These are phyloP conservation scores for Drosophila atripex DNA, from an alignment of 2,888 invertebrate species.

Conservation along the genomic window DNA sequence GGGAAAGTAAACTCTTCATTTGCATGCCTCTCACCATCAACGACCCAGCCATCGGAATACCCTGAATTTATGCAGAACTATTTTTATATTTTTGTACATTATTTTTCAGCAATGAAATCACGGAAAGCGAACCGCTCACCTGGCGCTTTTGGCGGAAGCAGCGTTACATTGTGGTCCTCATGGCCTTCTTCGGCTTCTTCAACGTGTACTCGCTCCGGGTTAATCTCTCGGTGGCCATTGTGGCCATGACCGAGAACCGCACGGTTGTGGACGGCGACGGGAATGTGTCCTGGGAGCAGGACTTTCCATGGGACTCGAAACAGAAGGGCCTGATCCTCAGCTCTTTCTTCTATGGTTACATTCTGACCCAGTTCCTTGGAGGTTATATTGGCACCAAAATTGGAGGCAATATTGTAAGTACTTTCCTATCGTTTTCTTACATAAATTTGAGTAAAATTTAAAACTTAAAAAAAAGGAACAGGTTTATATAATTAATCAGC, in stretches of 20 bases:
- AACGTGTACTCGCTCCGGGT: slow-evolving; percentile 93
- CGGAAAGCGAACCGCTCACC: slow-evolving; percentile 82
- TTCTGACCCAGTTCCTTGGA: slow-evolving; percentile 92
- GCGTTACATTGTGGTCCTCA: slow-evolving; percentile 89
- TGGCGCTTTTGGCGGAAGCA: slow-evolving; percentile 91
- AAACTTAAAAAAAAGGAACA: no score
- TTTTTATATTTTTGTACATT: background rate
- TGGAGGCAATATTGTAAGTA: slow-evolving; percentile 90
- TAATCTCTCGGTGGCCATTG: slow-evolving; percentile 96
- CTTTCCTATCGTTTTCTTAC: no score
- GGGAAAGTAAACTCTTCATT: slow-evolving; percentile 59
- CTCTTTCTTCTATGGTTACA: slow-evolving; percentile 95
- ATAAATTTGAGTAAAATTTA: no score
- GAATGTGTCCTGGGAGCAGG: slow-evolving; percentile 87
- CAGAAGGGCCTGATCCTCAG: slow-evolving; percentile 91
- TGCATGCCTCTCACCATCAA: slow-evolving; percentile 20
- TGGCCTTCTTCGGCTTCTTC: slow-evolving; percentile 94
- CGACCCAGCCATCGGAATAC: slow-evolving; percentile 2
- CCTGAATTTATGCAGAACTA: background rate
- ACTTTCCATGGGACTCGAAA: slow-evolving; percentile 92
- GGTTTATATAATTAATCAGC: no score
- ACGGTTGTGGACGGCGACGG: slow-evolving; percentile 87
- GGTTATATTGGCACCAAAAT: slow-evolving; percentile 92
- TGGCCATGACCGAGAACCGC: slow-evolving; percentile 93
- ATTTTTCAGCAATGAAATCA: slow-evolving; percentile 69